Evolutionary conservation across 2,113 vertebrate genomes (phyloP), one percentile per base, ranked within the genome.

Genomic region (Rhadina sibilatrix): DNA sequence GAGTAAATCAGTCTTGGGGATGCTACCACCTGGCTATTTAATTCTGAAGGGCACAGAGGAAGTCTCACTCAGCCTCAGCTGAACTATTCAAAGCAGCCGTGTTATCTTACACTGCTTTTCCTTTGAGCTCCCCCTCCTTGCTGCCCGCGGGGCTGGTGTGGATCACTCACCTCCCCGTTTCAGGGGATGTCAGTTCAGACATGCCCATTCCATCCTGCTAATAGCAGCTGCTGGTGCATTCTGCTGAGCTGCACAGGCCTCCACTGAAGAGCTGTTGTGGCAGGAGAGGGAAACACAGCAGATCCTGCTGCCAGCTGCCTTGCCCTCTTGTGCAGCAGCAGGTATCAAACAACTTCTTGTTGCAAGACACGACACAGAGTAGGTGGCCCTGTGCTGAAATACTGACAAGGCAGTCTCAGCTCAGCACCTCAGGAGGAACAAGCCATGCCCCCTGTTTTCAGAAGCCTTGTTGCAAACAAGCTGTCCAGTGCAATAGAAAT

Each of bases 261-360:
- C 44, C 8, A 7, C 23, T 3, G 4, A 22, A 11, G 44, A 86
- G 80, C 54, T 84, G 59, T 35, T 47, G 5, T 0, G 5, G 70
- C 56, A 64, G 70, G 61, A 88, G 85, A 68, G 53, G 28, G 10
- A 65, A 24, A 12, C 6, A 1, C 24, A 69, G 40, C 5, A 1
- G 21, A 53, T 60, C 19, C 54, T 30, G 33, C 65, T 49, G 71
- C 65, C 2, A 1, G 17, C 30, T 15, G 15, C 65, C 53, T 68
- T 22, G 35, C 52, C 74, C 40, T 37, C 38, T 6, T 33, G 10
- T 0, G 1, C 19, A 2, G 1, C 0, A 19, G 44, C 0, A 7
- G 44, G 17, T 17, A 4, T 14, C 27, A 50, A 33, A 21, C 2
- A 5, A 10, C 22, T n/a, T 19, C 61, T 38, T 31, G 13, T 5